These are phyloP conservation scores for Andricus quercusramuli DNA, from an alignment of 2,888 invertebrate species.

Conservation along the genomic window DNA sequence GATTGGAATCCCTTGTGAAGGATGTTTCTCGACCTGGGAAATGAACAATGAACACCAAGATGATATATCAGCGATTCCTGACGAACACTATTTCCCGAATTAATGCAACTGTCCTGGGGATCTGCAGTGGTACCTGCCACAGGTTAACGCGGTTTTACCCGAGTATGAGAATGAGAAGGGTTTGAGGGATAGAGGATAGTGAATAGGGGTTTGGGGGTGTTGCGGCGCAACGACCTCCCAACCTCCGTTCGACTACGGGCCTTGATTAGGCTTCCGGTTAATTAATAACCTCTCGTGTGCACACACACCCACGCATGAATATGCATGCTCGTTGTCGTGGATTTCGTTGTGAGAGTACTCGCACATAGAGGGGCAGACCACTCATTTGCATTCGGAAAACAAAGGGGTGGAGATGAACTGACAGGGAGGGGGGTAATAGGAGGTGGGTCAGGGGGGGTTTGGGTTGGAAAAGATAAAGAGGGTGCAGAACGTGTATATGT, in stretches of 20 bases:
- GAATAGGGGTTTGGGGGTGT: slow-evolving; percentile 62
- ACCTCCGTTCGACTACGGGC: slow-evolving; percentile 69
- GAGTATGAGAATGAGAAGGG: slow-evolving; percentile 30
- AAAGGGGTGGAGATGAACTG: slow-evolving; percentile 66
- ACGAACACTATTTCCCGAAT: slow-evolving; percentile 37
- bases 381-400: slow-evolving; percentile 77
- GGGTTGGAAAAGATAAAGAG: not conserved
- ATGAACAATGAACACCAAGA: slow-evolving; percentile 21
- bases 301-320: slow-evolving; percentile 75
- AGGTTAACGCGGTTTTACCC: slow-evolving; percentile 54
- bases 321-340: slow-evolving; percentile 75
- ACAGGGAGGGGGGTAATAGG: slow-evolving; percentile 19
- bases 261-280: slow-evolving; percentile 82
- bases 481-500: slow-evolving; percentile 27
- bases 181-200: slow-evolving; percentile 44
- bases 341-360: slow-evolving; percentile 70
- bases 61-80: slow-evolving; percentile 23
- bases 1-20: not conserved
- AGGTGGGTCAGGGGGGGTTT: slow-evolving; percentile 39
- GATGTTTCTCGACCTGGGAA: not conserved
- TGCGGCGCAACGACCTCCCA: slow-evolving; percentile 63
- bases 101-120: slow-evolving; percentile 39
- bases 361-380: slow-evolving; percentile 64
- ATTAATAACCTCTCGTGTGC: slow-evolving; percentile 81
- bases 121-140: slow-evolving; percentile 60